These are phyloP conservation scores for Thunnus albacares DNA, from an alignment of 2,797 vertebrate genomes.

Conservation along the genomic window DNA sequence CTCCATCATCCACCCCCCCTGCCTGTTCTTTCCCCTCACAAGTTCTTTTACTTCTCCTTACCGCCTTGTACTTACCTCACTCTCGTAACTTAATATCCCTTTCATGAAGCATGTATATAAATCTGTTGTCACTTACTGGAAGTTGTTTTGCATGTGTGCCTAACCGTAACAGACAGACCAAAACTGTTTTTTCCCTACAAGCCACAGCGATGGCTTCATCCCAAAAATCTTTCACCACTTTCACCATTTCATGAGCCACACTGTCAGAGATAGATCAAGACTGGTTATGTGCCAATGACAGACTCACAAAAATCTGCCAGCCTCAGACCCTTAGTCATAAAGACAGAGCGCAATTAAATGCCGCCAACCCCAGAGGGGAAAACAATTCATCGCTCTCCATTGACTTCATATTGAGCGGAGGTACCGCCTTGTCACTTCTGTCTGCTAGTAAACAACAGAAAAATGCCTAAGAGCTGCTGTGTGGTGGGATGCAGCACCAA, in stretches of 20 bases:
- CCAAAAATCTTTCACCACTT: neutral
- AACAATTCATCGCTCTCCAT: no score
- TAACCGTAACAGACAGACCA: neutral
- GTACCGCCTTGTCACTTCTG: no score
- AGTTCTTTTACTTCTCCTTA: neutral
- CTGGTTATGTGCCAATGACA: neutral
- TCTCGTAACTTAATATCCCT: neutral
- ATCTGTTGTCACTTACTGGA: neutral
- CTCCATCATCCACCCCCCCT: constrained; percentile 1
- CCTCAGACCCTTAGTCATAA: neutral
- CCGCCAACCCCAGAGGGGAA: no score
- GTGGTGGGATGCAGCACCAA: no score
- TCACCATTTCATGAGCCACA: neutral
- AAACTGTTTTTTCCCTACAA: neutral
- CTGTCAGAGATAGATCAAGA: neutral
- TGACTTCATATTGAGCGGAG: no score
- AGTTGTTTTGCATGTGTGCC: neutral
- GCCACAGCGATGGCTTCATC: neutral
- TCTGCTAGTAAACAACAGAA: no score
- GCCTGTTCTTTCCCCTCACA: constrained; percentile 10
- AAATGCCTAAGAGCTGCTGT: no score
- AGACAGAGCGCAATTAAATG: no score
- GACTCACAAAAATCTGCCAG: neutral
- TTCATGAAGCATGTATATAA: neutral
- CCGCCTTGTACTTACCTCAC: neutral